Evolutionary conservation across 2,113 vertebrate species (phyloP).

Genomic region (Dascyllus trimaculatus): DNA sequence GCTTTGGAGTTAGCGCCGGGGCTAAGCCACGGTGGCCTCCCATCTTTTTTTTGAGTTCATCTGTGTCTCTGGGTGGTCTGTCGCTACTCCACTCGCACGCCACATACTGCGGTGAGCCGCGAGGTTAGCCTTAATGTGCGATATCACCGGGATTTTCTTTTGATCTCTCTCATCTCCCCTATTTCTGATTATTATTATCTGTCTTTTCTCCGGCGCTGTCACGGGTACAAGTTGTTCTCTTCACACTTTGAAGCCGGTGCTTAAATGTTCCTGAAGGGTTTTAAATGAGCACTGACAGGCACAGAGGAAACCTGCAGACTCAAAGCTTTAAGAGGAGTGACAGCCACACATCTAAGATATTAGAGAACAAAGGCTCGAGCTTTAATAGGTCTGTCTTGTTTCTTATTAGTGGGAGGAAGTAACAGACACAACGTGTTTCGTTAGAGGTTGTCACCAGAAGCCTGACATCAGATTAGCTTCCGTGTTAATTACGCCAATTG

Average conservation of each 20-base stretch:
- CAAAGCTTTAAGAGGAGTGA: conserved; percentile 47
- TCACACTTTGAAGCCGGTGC: conserved; percentile 47
- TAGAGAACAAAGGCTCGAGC: conserved; percentile 58
- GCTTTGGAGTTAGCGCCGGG: conserved; percentile 36
- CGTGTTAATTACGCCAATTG: conserved; percentile 60
- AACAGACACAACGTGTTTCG: conserved; percentile 60
- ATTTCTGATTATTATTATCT: conserved; percentile 53
- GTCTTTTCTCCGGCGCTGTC: conserved; percentile 23
- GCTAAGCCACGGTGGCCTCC: conserved; percentile 23
- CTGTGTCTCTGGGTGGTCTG: conserved; percentile 61
- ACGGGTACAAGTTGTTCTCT: conserved; percentile 47
- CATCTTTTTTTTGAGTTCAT: conserved; percentile 45
- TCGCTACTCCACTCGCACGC: conserved; percentile 1
- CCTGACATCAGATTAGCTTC: conserved; percentile 55
- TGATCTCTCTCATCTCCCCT: conserved; percentile 42
- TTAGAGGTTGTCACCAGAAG: conserved; percentile 67
- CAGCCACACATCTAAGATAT: conserved; percentile 52
- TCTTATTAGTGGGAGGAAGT: conserved; percentile 62
- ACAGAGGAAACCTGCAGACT: conserved; percentile 35
- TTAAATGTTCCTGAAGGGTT: conserved; percentile 61
- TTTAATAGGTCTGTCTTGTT: conserved; percentile 64
- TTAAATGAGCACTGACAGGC: conserved; percentile 44
- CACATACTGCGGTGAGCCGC: conserved; percentile 41
- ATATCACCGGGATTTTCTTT: conserved; percentile 37
- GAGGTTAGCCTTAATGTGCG: conserved; percentile 32